phyloP scores from a whole-genome alignment of 2,797 vertebrate genomes.

The Fistularia commersonii region DNA sequence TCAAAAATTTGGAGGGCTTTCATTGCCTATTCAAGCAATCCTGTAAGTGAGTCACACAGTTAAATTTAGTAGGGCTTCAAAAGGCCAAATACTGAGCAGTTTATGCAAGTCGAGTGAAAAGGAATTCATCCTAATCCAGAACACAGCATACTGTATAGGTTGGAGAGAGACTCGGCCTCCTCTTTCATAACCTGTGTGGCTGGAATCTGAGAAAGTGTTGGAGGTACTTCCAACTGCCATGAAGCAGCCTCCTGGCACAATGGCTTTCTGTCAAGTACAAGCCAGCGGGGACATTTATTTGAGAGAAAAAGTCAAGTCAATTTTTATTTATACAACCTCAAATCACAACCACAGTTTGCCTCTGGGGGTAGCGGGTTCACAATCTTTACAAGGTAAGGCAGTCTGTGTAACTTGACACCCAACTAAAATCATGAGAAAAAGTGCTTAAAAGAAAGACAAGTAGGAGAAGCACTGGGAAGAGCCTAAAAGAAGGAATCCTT shows the following conservation, averaged over 20 bases:
- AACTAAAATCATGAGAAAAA: no score
- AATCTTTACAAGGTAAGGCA: no score
- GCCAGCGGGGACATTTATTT: constrained; percentile 3
- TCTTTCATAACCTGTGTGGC: constrained; percentile 78
- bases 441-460: no score
- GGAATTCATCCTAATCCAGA: constrained; percentile 40
- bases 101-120: constrained; percentile 52
- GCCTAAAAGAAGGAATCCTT: no score
- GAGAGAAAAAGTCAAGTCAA: not conserved
- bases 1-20: constrained; percentile 20
- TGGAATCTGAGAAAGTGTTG: constrained; percentile 82
- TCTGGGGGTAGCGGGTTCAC: no score
- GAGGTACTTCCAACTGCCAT: constrained; percentile 79
- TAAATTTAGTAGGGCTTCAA: constrained; percentile 35
- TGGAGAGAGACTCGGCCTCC: constrained; percentile 70
- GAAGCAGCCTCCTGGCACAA: constrained; percentile 66
- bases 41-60: constrained; percentile 34
- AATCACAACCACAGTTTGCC: no score
- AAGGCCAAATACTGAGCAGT: constrained; percentile 28
- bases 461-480: no score
- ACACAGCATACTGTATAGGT: constrained; percentile 72
- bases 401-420: no score
- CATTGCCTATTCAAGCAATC: constrained; percentile 21
- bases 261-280: constrained; percentile 66
- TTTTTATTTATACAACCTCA: not conserved